phyloP scores from a whole-genome alignment of 2,113 vertebrate species.

The Cebus imitator region DNA sequence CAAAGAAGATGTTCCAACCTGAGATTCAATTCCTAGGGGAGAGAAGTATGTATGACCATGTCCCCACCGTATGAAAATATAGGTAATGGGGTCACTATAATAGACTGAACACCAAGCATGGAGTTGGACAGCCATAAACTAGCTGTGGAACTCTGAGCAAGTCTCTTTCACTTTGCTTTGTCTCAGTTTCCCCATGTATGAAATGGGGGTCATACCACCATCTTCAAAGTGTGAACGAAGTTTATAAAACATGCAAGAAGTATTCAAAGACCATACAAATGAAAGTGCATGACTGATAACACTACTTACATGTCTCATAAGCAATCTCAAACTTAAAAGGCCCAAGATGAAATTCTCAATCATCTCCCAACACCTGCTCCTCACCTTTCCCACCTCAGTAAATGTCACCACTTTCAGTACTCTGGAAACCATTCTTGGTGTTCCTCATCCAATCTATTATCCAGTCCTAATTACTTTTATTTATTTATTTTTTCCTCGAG shows the following conservation, averaged over 20 bases:
- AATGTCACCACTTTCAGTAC: background rate
- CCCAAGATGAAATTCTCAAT: background rate
- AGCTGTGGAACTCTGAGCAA: background rate
- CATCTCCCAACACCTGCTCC: background rate
- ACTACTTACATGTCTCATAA: background rate
- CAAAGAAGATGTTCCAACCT: background rate
- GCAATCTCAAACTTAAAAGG: background rate
- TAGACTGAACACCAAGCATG: background rate
- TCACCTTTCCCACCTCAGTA: background rate
- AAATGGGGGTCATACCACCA: background rate
- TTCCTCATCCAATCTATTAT: background rate
- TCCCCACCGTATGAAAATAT: background rate
- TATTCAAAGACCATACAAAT: slow-evolving; percentile 14
- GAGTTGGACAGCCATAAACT: background rate
- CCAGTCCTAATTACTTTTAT: background rate
- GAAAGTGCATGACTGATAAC: background rate
- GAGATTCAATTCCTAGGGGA: slow-evolving; percentile 15
- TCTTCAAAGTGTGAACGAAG: background rate
- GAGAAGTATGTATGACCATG: background rate
- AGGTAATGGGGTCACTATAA: background rate
- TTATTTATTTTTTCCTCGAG: too few species aligned
- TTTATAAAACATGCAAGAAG: background rate
- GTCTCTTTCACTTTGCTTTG: background rate
- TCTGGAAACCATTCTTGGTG: background rate
- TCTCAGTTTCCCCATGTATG: background rate